These are phyloP conservation scores for Diorhabda sublineata DNA, from an alignment of 1,140 invertebrate species.

Conservation along the genomic window DNA sequence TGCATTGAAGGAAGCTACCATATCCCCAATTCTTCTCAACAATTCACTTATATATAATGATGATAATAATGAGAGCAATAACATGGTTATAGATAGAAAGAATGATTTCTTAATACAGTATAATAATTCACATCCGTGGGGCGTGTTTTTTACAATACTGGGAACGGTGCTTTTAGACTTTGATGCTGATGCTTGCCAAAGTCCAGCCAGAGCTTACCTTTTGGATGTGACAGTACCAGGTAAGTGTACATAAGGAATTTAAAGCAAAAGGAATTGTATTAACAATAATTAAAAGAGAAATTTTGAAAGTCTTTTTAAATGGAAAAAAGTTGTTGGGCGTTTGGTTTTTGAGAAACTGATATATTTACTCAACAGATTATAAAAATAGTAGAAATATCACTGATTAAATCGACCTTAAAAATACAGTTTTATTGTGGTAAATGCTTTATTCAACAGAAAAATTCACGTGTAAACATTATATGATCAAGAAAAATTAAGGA, in stretches of 20 bases:
- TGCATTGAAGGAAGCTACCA: background rate
- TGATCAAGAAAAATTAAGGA: background rate
- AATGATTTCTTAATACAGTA: background rate
- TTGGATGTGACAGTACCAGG: slow-evolving; percentile 87
- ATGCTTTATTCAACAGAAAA: too few species aligned
- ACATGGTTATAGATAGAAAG: background rate
- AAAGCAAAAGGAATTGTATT: too few species aligned
- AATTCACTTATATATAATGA: background rate
- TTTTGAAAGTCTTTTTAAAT: too few species aligned
- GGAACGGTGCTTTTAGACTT: slow-evolving; percentile 93
- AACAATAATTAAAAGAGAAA: too few species aligned
- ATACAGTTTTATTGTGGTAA: too few species aligned
- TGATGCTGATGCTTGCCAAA: slow-evolving; percentile 94
- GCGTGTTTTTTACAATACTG: slow-evolving; percentile 86
- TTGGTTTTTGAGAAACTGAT: too few species aligned
- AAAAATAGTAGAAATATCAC: too few species aligned
- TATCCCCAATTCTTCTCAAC: background rate
- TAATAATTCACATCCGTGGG: slow-evolving; percentile 69
- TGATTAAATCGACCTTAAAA: too few species aligned
- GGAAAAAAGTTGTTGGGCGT: too few species aligned
- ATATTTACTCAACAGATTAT: too few species aligned
- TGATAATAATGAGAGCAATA: background rate
- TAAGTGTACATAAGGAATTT: slow-evolving; percentile 41
- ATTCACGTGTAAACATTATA: too few species aligned
- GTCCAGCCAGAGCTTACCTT: slow-evolving; percentile 86